Evolutionary conservation across 2,113 vertebrate genomes (phyloP).

Genomic region (Sakesphorus luctuosus): DNA sequence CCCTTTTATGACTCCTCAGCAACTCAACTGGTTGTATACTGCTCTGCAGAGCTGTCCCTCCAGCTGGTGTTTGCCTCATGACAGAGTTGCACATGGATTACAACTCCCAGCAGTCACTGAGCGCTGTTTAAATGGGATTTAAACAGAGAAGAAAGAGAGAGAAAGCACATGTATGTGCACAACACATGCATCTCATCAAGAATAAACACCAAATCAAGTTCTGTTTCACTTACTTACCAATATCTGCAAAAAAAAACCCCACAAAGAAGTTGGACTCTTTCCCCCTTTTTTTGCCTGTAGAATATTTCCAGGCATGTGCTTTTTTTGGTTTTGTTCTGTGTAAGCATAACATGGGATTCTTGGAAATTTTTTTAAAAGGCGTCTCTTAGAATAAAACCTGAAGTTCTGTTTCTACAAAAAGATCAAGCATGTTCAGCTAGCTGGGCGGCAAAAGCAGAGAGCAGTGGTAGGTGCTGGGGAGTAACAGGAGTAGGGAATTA

Average conservation of each 20-base stretch:
- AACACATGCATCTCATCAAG: neutral
- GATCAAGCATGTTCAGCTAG: rapidly evolving
- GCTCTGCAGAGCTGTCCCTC: neutral
- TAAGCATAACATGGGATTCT: neutral
- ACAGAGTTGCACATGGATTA: conserved; percentile 37
- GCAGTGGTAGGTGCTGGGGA: neutral
- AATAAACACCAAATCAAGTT: conserved; percentile 5
- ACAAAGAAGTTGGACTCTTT: neutral
- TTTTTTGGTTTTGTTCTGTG: neutral
- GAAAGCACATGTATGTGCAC: neutral
- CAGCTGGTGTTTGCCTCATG: conserved; percentile 43
- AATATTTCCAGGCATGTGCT: neutral
- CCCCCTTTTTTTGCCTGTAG: neutral
- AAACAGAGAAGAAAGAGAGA: conserved; percentile 40
- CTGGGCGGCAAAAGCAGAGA: neutral
- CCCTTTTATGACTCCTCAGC: conserved; percentile 17
- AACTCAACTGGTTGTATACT: neutral
- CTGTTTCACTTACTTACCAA: neutral
- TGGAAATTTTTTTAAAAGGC: neutral
- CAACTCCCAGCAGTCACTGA: conserved; percentile 14
- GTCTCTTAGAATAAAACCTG: neutral
- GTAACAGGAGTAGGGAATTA: neutral
- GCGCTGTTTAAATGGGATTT: conserved; percentile 39
- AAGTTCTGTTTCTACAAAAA: neutral
- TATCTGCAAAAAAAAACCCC: neutral